Base-by-base conservation (phyloP, 2,888 invertebrate genomes). In the Omphaloscelis lunosa region DNA sequence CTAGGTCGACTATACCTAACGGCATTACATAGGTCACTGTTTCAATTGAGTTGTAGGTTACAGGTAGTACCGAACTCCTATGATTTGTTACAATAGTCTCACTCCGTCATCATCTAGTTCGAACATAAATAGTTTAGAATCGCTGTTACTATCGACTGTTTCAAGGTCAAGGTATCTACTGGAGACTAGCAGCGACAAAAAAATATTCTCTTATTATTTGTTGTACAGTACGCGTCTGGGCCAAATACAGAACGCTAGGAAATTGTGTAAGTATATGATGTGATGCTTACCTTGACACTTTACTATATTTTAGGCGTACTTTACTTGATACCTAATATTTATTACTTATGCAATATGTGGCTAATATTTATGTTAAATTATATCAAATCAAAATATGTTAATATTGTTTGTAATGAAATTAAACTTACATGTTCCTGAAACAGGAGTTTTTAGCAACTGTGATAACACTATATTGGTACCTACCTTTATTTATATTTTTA, bases 361-460 rank as follows among this genome's bases (percentile, higher is more conserved):
- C 69, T 67, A 82, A 77, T 70, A 5, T 67, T 75, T 77, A 59
- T 76, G 59, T 77, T 68, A 72, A 74, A 74, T 74, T 72, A 59
- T 68, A 29, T 65, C 29, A 48, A 72, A 69, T 66, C 23, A 59
- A 56, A 56, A 39, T 51, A 63, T 65, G n/a, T 69, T 65, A 51
- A 58, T 71, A 61, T 69, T 70, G 15, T 72, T 79, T 63, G 63
- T 67, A 62, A 29, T 71, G 11, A 63, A 82, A 72, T 72, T 71
- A 59, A 79, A 77, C 34, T 17, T 34, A 68, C 66, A 82, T 70
- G 56, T 73, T 79, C 76, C 74, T 75, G 63, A 75, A 62, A 66
- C 34, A 72, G 82, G 80, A 83, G 65, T 34, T 56, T 75, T 66
- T 84, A 72, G 65, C 67, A 79, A 68, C 88, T 90, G 90, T 89